Percentiles rank a stretch among this genome's conserved stretches.
Conservation (phyloP, 2,113 vertebrate species). For the Nestor notabilis region DNA sequence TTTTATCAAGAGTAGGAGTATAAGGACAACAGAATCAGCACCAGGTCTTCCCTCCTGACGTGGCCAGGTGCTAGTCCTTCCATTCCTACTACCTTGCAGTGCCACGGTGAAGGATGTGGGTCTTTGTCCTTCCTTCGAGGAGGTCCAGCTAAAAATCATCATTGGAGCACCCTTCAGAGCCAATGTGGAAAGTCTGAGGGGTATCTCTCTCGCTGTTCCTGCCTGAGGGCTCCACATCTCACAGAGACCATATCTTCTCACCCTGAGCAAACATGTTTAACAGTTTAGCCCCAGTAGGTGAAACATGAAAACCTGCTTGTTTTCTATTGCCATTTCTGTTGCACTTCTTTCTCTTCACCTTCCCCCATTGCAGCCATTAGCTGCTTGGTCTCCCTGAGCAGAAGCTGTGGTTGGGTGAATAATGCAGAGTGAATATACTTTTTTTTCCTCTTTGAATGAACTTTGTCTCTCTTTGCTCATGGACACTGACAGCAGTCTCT, state of each 20-base stretch:
- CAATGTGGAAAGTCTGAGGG: not conserved
- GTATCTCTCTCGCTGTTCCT: not conserved
- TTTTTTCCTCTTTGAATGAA: not conserved
- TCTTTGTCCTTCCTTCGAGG: not conserved
- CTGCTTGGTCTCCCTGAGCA: not conserved
- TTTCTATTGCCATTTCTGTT: not conserved
- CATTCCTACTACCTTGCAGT: not conserved
- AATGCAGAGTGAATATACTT: not conserved
- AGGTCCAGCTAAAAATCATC: not conserved
- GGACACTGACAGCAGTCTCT: not conserved
- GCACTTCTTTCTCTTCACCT: not conserved
- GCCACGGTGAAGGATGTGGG: not conserved
- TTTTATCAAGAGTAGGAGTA: not conserved
- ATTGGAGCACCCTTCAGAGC: not conserved
- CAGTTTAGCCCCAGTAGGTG: not conserved
- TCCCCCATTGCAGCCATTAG: not conserved
- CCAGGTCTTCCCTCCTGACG: not conserved
- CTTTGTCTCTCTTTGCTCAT: not conserved
- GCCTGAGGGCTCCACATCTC: not conserved
- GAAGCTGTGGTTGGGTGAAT: not conserved
- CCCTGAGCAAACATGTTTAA: rapidly evolving
- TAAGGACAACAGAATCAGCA: not conserved
- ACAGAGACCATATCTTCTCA: not conserved
- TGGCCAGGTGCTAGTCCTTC: not conserved
- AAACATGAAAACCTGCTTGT: not conserved